Evolutionary conservation across 2,888 invertebrate genomes (phyloP), one percentile per base, ranked within the genome.

Genomic region (Parnassius apollo): DNA sequence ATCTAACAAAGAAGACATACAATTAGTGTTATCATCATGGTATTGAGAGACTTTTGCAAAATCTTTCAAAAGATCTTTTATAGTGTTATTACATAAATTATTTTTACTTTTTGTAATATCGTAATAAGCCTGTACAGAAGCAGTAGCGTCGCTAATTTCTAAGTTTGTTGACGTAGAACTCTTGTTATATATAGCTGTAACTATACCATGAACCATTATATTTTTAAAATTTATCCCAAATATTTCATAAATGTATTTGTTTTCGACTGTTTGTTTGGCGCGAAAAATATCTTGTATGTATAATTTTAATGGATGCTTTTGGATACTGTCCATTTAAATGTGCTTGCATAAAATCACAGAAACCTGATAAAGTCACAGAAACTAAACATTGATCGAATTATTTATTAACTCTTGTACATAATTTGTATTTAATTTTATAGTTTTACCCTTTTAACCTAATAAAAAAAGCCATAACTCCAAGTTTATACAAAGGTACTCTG

Each of bases 261-360:
- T 84, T 66, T 81, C 75, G 11, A 65, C 61, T n/a, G 75, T 78
- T 61, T 74, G 73, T 68, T 76, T 79, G 12, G 90, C 90, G 68
- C 91, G 88, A 71, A 79, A 90, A 61, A 90, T 78, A 64, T 91
- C 91, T 78, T 91, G 91, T 50, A 91, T 82, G 71, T 85, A 89
- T 2, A 91, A 59, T 71, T 91, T 91, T 22, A 91, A 12, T 0
- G 90, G 90, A 57, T 73, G 75, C 52, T 66, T 78, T 75, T 85
- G 83, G 42, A 73, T 71, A 57, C 71, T 74, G 52, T 73, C 69
- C 62, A 63, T 63, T 54, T 10, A 9, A n/a, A 10, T 42, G 49
- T 52, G 2, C 25, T 25, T 25, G 25, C 25, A 2, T 25, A 25
- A 25, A 25, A 7, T 3, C 7, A 25, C 25, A 25, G 2, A 25